Conservation (phyloP, 2,888 invertebrate species). For the Sabatieria punctata region DNA sequence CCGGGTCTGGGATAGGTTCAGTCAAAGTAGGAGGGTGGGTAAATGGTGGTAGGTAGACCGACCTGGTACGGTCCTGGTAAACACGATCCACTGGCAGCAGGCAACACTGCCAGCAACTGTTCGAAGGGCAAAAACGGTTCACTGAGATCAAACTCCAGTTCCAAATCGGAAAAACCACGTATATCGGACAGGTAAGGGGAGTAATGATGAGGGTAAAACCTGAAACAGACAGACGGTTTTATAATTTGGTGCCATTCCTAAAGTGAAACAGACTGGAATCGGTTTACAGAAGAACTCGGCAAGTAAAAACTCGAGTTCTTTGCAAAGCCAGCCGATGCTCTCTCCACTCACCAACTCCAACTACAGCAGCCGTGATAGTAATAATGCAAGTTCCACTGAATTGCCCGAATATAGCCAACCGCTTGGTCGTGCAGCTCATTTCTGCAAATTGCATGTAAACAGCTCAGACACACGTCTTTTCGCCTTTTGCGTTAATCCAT, state of each 20-base stretch:
- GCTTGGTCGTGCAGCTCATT: conserved; percentile 63
- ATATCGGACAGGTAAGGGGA: conserved; percentile 90
- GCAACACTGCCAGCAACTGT: conserved; percentile 70
- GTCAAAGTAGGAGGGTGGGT: too few relatives aligned
- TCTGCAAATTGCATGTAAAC: conserved; percentile 44
- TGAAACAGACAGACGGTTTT: too few relatives aligned
- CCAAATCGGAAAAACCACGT: conserved; percentile 51
- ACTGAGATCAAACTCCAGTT: conserved; percentile 64
- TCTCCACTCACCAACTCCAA: conserved; percentile 89
- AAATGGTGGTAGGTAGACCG: too few relatives aligned
- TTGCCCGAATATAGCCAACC: conserved; percentile 69
- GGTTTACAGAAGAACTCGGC: too few relatives aligned
- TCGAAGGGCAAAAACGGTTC: conserved; percentile 80
- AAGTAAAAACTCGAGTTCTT: too few relatives aligned
- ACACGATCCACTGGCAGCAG: conserved; percentile 60
- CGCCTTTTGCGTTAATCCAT: too few relatives aligned
- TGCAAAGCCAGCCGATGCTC: too few relatives aligned
- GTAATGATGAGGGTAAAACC: conserved; percentile 79
- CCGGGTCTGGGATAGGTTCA: too few relatives aligned
- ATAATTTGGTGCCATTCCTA: not conserved
- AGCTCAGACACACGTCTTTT: conserved; percentile 1
- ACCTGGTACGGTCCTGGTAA: conserved; percentile 58
- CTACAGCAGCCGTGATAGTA: conserved; percentile 90
- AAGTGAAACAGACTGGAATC: too few relatives aligned
- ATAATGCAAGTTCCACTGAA: conserved; percentile 91